These are phyloP conservation scores for Zygothrica quintamaculata DNA, from an alignment of 2,888 invertebrate genomes.

Conservation along the genomic window DNA sequence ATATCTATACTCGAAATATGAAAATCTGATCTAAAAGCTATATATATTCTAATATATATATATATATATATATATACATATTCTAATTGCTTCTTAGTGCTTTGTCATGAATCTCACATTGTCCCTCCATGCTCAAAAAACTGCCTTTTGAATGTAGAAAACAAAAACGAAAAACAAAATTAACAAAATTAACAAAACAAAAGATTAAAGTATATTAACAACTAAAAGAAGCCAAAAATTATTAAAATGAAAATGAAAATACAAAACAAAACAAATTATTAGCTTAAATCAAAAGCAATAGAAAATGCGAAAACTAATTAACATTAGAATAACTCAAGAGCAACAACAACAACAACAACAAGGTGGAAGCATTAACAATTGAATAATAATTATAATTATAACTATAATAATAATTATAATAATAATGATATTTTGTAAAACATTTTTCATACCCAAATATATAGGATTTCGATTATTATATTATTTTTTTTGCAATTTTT, in stretches of 20 bases:
- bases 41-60: too few species aligned
- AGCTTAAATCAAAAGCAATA: slow-evolving; percentile 16
- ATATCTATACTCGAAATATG: slow-evolving; percentile 18
- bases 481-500: slow-evolving; percentile 10
- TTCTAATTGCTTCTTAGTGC: slow-evolving; percentile 52
- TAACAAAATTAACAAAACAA: slow-evolving; percentile 40
- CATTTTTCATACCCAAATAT: slow-evolving; percentile 52
- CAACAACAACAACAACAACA: too few species aligned
- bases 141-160: slow-evolving; percentile 70
- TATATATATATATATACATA: slow-evolving; percentile 23
- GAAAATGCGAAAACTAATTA: slow-evolving; percentile 22
- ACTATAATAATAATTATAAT: too few species aligned
- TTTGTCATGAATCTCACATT: slow-evolving; percentile 76
- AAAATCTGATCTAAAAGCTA: too few species aligned
- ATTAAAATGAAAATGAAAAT: slow-evolving; percentile 38
- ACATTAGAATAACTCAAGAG: slow-evolving; percentile 48
- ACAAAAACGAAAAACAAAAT: slow-evolving; percentile 24
- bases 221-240: slow-evolving; percentile 12
- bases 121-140: slow-evolving; percentile 78
- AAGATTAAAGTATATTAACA: too few species aligned
- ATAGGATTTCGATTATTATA: too few species aligned
- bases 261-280: slow-evolving; percentile 33
- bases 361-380: slow-evolving; percentile 36
- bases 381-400: too few species aligned
- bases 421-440: slow-evolving; percentile 72